Evolutionary conservation across 2,797 vertebrate genomes (phyloP), one percentile per base, ranked within the genome.

Genomic region (Echeneis naucrates): DNA sequence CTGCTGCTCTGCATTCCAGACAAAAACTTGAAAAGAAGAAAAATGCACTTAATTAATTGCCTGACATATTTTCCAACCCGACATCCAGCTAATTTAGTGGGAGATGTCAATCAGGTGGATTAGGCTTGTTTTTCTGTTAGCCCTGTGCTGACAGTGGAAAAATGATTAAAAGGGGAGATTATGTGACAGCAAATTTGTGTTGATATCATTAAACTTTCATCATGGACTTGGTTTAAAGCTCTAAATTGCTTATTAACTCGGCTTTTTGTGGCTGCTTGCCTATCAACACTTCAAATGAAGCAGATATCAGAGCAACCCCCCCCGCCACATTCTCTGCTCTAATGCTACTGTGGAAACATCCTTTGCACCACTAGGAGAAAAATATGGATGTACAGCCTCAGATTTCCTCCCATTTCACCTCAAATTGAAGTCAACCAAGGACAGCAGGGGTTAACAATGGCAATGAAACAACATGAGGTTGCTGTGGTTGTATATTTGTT

Each of bases 161-260:
- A 88, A 84, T 87, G 79, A 91, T 92, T 85, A 92, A 92, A 91
- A 85, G 82, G 60, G 72, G 68, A 92, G 92, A 93, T 92, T 93
- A 93, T 87, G 81, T 81, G 82, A 90, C 84, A 85, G 84, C 81
- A 89, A 89, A 92, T 93, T 84, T 90, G 88, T 90, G 87, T 92
- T 90, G 89, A 92, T 93, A 90, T 93, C 89, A 94, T 94, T 92
- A 93, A 91, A 90, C 80, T 93, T 94, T 94, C 92, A 94, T 92
- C 89, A 78, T 72, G 79, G 68, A 63, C 79, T 73, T 75, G 73
- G 71, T 88, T 91, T 92, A 92, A 93, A 93, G 90, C 91, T 89
- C 77, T 83, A 92, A 93, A 93, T 93, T 92, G 89, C 88, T 92
- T 90, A 94, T 92, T 93, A 94, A 88, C 82, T 90, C 67, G 2